Conservation (phyloP, 2,888 invertebrate genomes). For the Trissoscelio sp. region DNA sequence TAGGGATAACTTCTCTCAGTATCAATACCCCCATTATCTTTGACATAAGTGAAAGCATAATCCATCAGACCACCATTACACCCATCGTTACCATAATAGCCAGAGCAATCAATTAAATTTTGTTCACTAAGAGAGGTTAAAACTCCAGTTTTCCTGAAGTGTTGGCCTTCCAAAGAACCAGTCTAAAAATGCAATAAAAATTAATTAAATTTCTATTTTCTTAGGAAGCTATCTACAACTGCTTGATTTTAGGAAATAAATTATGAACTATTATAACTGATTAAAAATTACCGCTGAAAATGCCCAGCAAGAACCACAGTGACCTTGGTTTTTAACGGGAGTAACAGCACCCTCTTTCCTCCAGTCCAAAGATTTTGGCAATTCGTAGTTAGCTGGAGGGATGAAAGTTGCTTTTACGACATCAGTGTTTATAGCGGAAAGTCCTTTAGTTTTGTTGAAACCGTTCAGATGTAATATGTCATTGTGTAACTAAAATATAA, state of each 20-base stretch:
- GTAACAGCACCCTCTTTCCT: conserved; percentile 93
- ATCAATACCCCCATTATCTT: conserved; percentile 93
- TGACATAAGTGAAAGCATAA: conserved; percentile 93
- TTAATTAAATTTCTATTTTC: too few relatives aligned
- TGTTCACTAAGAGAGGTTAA: too few relatives aligned
- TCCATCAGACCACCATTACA: conserved; percentile 95
- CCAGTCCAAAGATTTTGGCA: conserved; percentile 93
- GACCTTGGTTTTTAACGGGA: conserved; percentile 93
- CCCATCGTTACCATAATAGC: conserved; percentile 96
- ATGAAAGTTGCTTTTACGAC: conserved; percentile 86
- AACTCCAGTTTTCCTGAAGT: conserved; percentile 90
- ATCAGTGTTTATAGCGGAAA: too few relatives aligned
- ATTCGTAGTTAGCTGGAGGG: conserved; percentile 87
- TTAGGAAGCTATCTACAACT: too few relatives aligned
- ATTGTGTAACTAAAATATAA: too few relatives aligned
- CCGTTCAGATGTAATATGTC: too few relatives aligned
- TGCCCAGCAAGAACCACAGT: conserved; percentile 89
- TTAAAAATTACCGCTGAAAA: conserved; percentile 84
- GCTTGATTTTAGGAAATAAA: too few relatives aligned
- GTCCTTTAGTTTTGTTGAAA: too few relatives aligned
- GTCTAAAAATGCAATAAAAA: too few relatives aligned
- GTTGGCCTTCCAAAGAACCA: conserved; percentile 95
- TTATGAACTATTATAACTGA: too few relatives aligned
- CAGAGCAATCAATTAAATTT: too few relatives aligned
- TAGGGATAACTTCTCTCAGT: conserved; percentile 95